phyloP scores from a whole-genome alignment of 2,113 vertebrate species.

The Actinemys pallida region DNA sequence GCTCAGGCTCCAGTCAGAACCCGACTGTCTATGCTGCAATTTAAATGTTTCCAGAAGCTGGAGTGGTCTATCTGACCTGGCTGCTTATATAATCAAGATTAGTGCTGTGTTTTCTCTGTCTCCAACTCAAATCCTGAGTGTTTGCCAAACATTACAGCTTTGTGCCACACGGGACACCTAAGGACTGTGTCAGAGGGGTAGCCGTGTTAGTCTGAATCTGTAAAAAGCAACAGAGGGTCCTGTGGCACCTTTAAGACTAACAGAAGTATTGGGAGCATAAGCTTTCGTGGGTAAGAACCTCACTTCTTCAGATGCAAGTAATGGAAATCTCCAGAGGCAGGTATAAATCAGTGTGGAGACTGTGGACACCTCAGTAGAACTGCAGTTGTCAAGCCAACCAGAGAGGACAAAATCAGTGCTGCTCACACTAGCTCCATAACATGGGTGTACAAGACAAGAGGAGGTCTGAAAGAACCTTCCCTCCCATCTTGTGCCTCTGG shows the following conservation, averaged over 20 bases:
- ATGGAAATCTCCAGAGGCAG: too few species aligned
- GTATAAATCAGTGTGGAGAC: background rate
- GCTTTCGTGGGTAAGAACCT: too few species aligned
- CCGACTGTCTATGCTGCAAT: background rate
- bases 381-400: background rate
- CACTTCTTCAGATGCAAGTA: too few species aligned
- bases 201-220: too few species aligned
- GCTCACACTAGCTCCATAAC: background rate
- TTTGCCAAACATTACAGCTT: background rate
- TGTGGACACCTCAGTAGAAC: background rate
- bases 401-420: background rate
- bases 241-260: too few species aligned
- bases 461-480: background rate
- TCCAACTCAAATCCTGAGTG: constrained; percentile 19
- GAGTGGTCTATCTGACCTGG: constrained; percentile 60
- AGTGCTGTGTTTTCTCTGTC: constrained; percentile 40
- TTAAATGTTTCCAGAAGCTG: constrained; percentile 44
- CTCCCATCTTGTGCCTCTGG: background rate
- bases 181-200: background rate
- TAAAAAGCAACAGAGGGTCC: too few species aligned
- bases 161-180: background rate
- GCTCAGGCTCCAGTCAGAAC: background rate
- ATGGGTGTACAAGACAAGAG: background rate
- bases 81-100: constrained; percentile 64
- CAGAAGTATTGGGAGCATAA: too few species aligned